Percentiles rank a stretch among this genome's conserved stretches.
phyloP scores from a whole-genome alignment of 2,888 invertebrate genomes.

The Cistogaster globosa region DNA sequence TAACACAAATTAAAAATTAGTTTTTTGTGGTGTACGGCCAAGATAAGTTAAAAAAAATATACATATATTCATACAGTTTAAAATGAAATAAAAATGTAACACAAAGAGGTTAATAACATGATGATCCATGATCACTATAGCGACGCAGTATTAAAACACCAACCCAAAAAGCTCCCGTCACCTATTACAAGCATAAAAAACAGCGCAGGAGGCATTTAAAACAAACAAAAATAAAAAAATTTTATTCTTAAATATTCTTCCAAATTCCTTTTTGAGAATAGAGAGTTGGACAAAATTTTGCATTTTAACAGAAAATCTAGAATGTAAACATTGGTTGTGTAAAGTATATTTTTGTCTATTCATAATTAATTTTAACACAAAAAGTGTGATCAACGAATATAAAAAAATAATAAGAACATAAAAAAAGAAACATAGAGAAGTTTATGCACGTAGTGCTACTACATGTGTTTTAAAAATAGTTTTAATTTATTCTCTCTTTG shows the following conservation, averaged over 20 bases:
- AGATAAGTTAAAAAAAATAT: conserved; percentile 26
- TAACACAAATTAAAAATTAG: background rate
- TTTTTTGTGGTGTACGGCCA: background rate
- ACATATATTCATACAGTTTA: background rate
- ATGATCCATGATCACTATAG: conserved; percentile 58
- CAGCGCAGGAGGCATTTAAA: conserved; percentile 52
- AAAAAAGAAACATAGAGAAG: background rate
- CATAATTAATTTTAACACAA: conserved; percentile 17
- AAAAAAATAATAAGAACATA: conserved; percentile 21
- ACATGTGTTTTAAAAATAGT: conserved; percentile 69
- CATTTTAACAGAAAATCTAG: background rate
- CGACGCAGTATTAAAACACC: conserved; percentile 14
- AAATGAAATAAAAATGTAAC: conserved; percentile 12
- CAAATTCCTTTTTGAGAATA: background rate
- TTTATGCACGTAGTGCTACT: conserved; percentile 39
- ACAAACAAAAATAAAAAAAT: conserved; percentile 20
- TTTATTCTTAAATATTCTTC: background rate
- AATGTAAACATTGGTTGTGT: background rate
- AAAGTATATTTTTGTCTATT: conserved; percentile 32
- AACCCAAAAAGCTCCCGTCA: background rate
- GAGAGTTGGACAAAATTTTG: background rate
- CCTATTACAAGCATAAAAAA: conserved; percentile 8
- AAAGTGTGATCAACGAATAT: conserved; percentile 56
- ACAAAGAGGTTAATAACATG: conserved; percentile 68
- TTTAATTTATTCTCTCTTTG: conserved; percentile 39